Base-by-base conservation (phyloP, 2,113 vertebrate species). In the Larimichthys polyactis region DNA sequence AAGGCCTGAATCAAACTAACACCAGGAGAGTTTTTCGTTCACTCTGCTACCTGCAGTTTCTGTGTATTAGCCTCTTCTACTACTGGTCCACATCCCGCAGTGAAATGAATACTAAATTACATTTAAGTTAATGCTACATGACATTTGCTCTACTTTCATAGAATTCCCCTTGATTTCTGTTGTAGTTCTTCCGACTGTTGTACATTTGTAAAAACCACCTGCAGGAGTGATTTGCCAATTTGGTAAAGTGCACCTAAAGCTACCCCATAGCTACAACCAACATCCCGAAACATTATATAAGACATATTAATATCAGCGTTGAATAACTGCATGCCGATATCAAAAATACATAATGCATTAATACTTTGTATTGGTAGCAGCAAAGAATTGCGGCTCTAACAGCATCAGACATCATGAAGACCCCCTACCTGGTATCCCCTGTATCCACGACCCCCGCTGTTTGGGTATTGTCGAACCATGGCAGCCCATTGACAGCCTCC, bases 21-120 rank as follows among this genome's bases (percentile, higher is more conserved):
- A 91, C 96, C 94, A 91, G 93, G 94, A 95, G 95, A 89, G 83
- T 93, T 96, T 96, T 87, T 85, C 75, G 32, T 67, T 76, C 96
- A 96, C 96, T 96, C 96, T 94, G 96, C 96, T 96, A 96, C 96
- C 96, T 96, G 95, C 96, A 94, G 96, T 97, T 95, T 96, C 62
- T 94, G 91, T 90, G 93, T 91, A 96, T 96, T 96, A 96, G 96
- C 93, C 93, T 93, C 94, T 95, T 95, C 93, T 95, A 87, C 89
- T 90, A 36, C 76, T 73, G 86, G 54, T 88, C 92, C 77, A 82
- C 80, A 69, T 81, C 85, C 88, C 77, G 70, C 87, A 44, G 79
- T 83, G 90, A 93, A 94, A 95, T 92, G 88, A 94, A 60, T 81
- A 86, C 93, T 92, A 94, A 86, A 88, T 84, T 75, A 65, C 32